A percentile compares a stretch with the other conserved stretches of the same genome.
These are phyloP conservation scores for Perca flavescens DNA, from an alignment of 2,113 vertebrate genomes.

Conservation along the genomic window DNA sequence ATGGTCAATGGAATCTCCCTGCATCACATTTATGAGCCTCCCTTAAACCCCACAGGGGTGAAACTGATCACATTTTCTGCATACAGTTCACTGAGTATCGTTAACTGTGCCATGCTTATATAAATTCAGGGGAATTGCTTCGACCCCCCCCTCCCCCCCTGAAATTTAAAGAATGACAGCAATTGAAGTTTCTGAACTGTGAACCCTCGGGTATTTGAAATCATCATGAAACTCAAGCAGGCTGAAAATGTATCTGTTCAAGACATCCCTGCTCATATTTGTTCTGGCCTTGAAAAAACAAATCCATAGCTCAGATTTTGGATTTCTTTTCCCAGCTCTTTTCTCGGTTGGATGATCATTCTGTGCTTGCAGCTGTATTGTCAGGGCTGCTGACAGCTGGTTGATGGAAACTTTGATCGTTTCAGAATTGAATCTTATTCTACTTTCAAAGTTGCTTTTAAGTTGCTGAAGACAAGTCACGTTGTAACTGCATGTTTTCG, in stretches of 20 bases:
- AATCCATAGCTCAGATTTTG: constrained; percentile 7
- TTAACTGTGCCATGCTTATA: neutral
- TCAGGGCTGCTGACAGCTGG: constrained; percentile 3
- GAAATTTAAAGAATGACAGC: neutral
- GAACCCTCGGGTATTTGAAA: constrained; percentile 32
- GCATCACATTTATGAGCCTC: constrained; percentile 34
- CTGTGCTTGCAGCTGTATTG: neutral
- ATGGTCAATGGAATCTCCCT: constrained; percentile 22
- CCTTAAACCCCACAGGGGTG: constrained; percentile 11
- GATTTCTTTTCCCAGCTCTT: constrained; percentile 12
- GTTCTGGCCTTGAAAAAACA: constrained; percentile 20
- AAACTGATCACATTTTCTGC: constrained; percentile 33
- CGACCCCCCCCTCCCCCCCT: too few species aligned
- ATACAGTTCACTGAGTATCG: neutral
- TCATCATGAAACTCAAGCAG: constrained; percentile 42
- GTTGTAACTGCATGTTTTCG: neutral
- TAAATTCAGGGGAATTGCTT: constrained; percentile 11
- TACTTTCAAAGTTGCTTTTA: neutral
- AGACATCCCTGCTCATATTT: neutral
- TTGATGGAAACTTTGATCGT: constrained; percentile 12
- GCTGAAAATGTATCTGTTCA: constrained; percentile 36
- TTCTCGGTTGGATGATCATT: neutral
- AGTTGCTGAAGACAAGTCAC: neutral
- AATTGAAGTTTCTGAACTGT: constrained; percentile 3
- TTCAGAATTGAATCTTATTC: neutral